These are phyloP conservation scores for Lycorma delicatula DNA, from an alignment of 1,140 invertebrate genomes.

Conservation along the genomic window DNA sequence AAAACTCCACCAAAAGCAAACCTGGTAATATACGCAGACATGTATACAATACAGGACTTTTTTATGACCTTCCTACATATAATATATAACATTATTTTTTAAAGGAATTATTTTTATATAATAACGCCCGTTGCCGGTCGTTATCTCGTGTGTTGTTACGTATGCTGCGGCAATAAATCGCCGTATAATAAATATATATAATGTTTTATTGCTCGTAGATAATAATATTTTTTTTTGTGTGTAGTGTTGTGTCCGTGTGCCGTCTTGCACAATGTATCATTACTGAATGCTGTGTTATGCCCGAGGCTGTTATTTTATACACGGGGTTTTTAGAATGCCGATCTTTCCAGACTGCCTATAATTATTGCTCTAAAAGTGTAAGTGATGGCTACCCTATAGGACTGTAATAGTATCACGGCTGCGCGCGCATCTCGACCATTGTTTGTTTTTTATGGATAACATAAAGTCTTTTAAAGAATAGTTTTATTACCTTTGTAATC, in stretches of 20 bases:
- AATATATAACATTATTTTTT: conserved; percentile 1
- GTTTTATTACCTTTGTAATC: too few species aligned
- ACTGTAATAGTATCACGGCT: too few species aligned
- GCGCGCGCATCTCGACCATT: too few species aligned
- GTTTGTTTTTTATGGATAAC: too few species aligned
- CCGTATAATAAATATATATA: conserved; percentile 1
- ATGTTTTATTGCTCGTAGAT: background rate
- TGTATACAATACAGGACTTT: background rate
- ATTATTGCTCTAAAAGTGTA: too few species aligned
- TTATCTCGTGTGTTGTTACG: too few species aligned
- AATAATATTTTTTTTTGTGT: background rate
- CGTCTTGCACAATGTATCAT: background rate
- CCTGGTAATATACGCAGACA: background rate
- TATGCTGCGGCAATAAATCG: background rate
- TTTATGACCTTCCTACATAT: background rate
- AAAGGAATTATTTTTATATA: background rate
- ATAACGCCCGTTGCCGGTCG: background rate
- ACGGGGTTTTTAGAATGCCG: too few species aligned
- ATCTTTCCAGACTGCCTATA: too few species aligned
- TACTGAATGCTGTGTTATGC: background rate
- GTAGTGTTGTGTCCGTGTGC: too few species aligned
- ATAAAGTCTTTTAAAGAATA: too few species aligned
- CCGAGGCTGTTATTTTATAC: background rate
- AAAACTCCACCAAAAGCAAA: background rate
- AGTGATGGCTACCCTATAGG: too few species aligned